Evolutionary conservation across 2,113 vertebrate genomes (phyloP).

Genomic region (Psilopsiagon aymara): DNA sequence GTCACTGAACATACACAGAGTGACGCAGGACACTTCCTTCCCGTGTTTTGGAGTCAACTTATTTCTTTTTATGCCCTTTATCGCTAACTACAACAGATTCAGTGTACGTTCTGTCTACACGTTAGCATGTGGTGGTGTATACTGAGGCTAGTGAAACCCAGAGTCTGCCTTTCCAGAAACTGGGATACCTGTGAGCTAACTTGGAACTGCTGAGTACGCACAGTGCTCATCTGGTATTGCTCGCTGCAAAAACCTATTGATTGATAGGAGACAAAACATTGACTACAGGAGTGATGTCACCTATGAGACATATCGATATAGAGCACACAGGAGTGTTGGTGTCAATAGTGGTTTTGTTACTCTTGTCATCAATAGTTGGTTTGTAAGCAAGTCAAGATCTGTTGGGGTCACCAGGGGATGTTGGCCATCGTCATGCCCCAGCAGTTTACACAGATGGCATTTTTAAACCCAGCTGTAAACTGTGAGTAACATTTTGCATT

Average conservation of each 20-base stretch:
- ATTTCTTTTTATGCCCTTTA: not conserved
- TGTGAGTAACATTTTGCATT: not conserved
- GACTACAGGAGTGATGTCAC: not conserved
- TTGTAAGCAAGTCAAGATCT: not conserved
- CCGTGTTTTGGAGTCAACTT: not conserved
- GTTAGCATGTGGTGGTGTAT: not conserved
- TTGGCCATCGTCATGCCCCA: not conserved
- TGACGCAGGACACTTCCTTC: not conserved
- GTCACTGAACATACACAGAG: not conserved
- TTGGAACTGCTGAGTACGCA: not conserved
- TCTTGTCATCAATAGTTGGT: not conserved
- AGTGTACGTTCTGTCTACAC: not conserved
- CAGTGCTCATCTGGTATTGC: not conserved
- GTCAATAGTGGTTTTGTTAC: not conserved
- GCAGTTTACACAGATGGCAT: not conserved
- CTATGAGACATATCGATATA: not conserved
- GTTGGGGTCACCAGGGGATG: not conserved
- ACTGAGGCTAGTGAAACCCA: fast-evolving
- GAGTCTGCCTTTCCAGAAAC: not conserved
- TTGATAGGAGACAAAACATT: not conserved
- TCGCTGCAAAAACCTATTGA: not conserved
- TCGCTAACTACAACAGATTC: not conserved
- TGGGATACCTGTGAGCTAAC: not conserved
- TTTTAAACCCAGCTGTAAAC: not conserved
- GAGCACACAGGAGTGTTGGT: not conserved